Evolutionary conservation across 2,888 invertebrate genomes (phyloP).

Genomic region (Pinctada fucata): DNA sequence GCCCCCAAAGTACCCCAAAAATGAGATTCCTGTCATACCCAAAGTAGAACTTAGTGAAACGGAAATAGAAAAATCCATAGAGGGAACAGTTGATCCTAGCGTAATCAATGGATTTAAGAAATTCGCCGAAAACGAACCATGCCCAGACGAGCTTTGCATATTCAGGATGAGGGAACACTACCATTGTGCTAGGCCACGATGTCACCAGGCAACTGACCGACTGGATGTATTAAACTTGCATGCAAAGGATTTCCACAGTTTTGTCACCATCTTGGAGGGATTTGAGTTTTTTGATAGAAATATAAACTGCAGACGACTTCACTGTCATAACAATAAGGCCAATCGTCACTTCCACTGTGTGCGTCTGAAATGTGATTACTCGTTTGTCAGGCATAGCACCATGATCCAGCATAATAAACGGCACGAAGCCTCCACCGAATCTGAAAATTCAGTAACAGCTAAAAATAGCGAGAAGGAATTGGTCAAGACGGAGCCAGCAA

Average conservation of each 20-base stretch:
- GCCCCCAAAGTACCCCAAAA: constrained; percentile 91
- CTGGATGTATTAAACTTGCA: constrained; percentile 88
- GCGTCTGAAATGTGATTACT: constrained; percentile 84
- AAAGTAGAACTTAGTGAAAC: constrained; percentile 68
- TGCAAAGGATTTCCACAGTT: constrained; percentile 90
- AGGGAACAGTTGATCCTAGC: constrained; percentile 40
- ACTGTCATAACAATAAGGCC: constrained; percentile 84
- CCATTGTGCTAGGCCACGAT: constrained; percentile 89
- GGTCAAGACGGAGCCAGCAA: constrained; percentile 13
- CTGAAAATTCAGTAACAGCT: constrained; percentile 1
- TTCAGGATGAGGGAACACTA: constrained; percentile 85
- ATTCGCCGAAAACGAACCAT: constrained; percentile 78
- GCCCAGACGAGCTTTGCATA: constrained; percentile 85
- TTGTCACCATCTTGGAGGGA: constrained; percentile 88
- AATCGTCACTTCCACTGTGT: constrained; percentile 88
- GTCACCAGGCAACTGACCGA: constrained; percentile 89
- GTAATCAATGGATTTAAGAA: constrained; percentile 69
- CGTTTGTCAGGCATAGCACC: constrained; percentile 85
- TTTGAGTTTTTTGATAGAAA: constrained; percentile 89
- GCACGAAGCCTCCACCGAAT: constrained; percentile 75
- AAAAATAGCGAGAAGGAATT: background rate
- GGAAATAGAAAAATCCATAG: constrained; percentile 59
- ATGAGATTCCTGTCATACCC: constrained; percentile 71
- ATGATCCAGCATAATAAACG: constrained; percentile 86
- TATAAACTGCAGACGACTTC: constrained; percentile 83